phyloP scores from a whole-genome alignment of 2,888 invertebrate species.

The Ophonus ardosiacus region DNA sequence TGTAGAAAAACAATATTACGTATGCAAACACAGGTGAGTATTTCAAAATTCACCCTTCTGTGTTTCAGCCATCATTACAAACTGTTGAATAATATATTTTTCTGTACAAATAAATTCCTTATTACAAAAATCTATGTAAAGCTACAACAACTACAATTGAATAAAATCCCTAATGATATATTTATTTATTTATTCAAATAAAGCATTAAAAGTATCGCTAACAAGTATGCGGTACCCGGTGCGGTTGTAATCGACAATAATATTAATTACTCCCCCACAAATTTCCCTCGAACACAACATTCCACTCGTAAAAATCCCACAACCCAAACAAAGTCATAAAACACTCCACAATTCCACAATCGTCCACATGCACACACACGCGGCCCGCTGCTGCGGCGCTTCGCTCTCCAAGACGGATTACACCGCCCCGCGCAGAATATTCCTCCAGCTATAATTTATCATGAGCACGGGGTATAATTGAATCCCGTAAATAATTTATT shows the following conservation, averaged over 20 bases:
- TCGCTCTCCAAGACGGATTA: constrained; percentile 30
- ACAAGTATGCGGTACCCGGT: not conserved
- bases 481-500: constrained; percentile 48
- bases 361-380: constrained; percentile 6
- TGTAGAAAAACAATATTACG: too few species aligned
- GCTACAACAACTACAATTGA: too few species aligned
- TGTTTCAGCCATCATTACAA: too few species aligned
- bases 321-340: not conserved
- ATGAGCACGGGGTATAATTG: constrained; percentile 43
- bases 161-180: too few species aligned
- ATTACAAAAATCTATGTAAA: too few species aligned
- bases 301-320: not conserved
- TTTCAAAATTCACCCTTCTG: too few species aligned
- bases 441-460: constrained; percentile 44
- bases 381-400: not conserved
- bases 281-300: not conserved
- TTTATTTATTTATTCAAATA: too few species aligned
- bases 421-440: constrained; percentile 13
- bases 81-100: too few species aligned
- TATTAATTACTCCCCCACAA: not conserved
- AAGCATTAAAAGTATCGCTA: too few species aligned
- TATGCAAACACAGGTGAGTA: too few species aligned
- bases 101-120: too few species aligned
- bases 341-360: not conserved
- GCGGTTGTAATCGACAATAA: not conserved